Base-by-base conservation (phyloP, 53 echinoderm and acorn worm species). In the Stichopus horrens region DNA sequence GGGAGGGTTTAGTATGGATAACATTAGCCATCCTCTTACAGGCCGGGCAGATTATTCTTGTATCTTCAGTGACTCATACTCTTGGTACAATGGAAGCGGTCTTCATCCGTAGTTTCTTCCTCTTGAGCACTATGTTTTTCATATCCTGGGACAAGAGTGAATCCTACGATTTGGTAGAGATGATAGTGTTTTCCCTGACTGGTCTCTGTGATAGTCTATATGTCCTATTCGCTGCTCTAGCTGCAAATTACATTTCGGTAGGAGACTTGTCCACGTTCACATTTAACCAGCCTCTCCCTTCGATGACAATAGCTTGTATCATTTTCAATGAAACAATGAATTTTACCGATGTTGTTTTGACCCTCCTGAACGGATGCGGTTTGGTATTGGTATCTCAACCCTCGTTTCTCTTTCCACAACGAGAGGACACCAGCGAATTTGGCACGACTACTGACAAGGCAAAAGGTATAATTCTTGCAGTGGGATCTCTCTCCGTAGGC, bases 81-180 rank as follows among this genome's bases (percentile, higher is more conserved):
- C 20, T 65, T 51, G 85, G 85, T 5, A 52, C 53, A 13, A 5
- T 23, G 4, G 23, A 85, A 67, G 85, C 37, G 0, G 7, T 85
- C 8, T 85, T 85, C 52, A 53, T 85, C 5, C 85, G 85, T 20
- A 85, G 85, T 85, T 37, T 20, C 1, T 68, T 52, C 16, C 66
- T 67, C 23, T 7, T 67, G 11, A 7, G 4, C 0, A 8, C 18
- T 14, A 1, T 85, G 10, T 6, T 85, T 14, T 59, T 59, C 52
- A 52, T 85, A 66, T 37, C 23, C 6, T 85, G 85, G 85, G 18
- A 52, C 11, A 59, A 65, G 66, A 63, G 21, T 51, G 84, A 53
- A 85, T 63, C 66, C 4, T 23, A 85, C 37, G 52, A 16, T 8
- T 65, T 23, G 6, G 16, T 18, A 4, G 85, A 85, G 5, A 65